Evolutionary conservation across 2,888 invertebrate genomes (phyloP).

Genomic region (Xestoiulus laeticollis): DNA sequence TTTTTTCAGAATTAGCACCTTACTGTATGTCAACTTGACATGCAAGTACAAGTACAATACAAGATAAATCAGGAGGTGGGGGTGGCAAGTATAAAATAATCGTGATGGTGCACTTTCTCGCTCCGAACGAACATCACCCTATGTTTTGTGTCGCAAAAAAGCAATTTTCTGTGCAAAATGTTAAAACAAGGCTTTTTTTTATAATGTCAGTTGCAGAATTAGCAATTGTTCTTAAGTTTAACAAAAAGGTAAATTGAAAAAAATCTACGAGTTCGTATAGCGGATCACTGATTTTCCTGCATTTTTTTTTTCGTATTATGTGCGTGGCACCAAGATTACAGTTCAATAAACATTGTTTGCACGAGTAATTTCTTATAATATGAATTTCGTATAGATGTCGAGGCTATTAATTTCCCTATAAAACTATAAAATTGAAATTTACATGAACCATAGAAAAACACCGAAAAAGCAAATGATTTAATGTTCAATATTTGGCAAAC

Average conservation of each 20-base stretch:
- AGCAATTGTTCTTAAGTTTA: neutral
- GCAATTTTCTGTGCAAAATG: neutral
- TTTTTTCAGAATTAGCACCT: neutral
- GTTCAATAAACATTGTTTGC: neutral
- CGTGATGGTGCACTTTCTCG: neutral
- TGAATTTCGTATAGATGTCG: neutral
- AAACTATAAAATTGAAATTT: neutral
- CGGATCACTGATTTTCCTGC: constrained; percentile 30
- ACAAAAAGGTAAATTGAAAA: neutral
- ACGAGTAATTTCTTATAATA: neutral
- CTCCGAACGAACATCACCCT: neutral
- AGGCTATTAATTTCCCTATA: neutral
- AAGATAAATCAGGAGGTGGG: neutral
- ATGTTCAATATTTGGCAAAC: neutral
- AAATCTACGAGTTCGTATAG: constrained; percentile 20
- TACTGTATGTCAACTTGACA: neutral
- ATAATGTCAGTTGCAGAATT: neutral
- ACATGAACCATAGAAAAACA: neutral
- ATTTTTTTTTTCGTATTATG: neutral
- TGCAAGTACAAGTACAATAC: neutral
- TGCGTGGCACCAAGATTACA: neutral
- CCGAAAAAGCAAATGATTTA: neutral
- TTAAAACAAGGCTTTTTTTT: constrained; percentile 24
- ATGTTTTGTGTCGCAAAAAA: neutral
- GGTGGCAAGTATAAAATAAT: neutral